Base-by-base conservation (phyloP, 2,113 vertebrate species). In the Amphiprion ocellaris region DNA sequence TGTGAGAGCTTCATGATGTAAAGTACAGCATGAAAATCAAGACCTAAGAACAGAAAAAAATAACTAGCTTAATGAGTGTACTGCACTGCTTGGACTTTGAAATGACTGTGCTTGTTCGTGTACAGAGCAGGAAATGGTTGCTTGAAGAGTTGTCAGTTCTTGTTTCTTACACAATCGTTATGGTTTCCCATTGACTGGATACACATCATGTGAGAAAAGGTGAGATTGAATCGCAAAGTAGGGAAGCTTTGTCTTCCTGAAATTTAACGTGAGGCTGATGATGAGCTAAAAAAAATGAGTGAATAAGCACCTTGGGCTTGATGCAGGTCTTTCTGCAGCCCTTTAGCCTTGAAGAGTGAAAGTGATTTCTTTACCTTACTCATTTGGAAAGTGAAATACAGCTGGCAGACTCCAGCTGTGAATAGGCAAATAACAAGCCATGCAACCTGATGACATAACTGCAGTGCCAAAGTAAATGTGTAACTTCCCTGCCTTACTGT, bases 351-450 rank as follows among this genome's bases (percentile, higher is more conserved):
- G 8, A 68, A 55, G 54, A 79, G 56, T 70, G 47, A 86, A 84
- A 87, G 73, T 50, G 44, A 70, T n/a, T 54, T 2, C 7, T 46
- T 33, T 53, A 16, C 24, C 5, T n/a, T 19, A 23, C 17, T 84
- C 56, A 78, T 73, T 74, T 44, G 76, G 67, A 90, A 89, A 86
- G 65, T 62, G 50, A 86, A 86, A 69, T 41, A 33, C n/a, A 63
- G 21, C 24, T 82, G 61, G 24, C 14, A 65, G 24, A 58, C 8
- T 84, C 61, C 37, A 58, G 78, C 21, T 65, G 28, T 56, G 59
- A 79, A 17, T 61, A 56, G 69, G 62, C 33, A 59, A 78, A 49
- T 47, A 69, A 63, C 21, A 62, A 50, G 50, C 23, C 4, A 7
- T 53, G 58, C 24, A 60, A 69, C 49, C 19, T 78, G 21, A 70